These are phyloP conservation scores for Bubo bubo DNA, from an alignment of 2,113 vertebrate genomes.

Conservation along the genomic window DNA sequence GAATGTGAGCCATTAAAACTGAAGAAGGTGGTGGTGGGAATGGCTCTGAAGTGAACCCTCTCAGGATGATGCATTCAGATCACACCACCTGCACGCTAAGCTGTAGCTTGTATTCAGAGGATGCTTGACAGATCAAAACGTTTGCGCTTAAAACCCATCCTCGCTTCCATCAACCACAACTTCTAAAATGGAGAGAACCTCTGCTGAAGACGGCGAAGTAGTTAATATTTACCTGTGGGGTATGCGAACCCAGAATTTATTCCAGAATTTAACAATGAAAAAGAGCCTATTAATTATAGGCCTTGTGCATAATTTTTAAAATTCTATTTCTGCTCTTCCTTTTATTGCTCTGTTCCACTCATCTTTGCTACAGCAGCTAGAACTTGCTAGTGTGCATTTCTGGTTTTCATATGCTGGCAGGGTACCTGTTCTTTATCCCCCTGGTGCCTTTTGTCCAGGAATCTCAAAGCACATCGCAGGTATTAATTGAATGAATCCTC, in stretches of 20 bases:
- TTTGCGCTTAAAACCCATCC: neutral
- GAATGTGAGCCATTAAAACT: neutral
- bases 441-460: slow-evolving; percentile 19
- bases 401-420: slow-evolving; percentile 15
- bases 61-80: neutral
- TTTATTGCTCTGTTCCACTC: neutral
- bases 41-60: neutral
- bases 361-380: slow-evolving; percentile 9
- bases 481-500: slow-evolving; percentile 23
- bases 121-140: neutral
- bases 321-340: slow-evolving; percentile 16
- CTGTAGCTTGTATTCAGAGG: neutral
- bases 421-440: slow-evolving; percentile 1
- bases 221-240: neutral
- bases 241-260: neutral
- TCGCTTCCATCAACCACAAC: neutral
- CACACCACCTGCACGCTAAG: neutral
- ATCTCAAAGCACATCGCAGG: slow-evolving; percentile 32
- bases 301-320: neutral
- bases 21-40: neutral
- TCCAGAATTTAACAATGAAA: neutral
- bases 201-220: neutral
- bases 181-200: neutral
- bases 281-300: neutral
- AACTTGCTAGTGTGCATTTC: slow-evolving; percentile 1